Evolutionary conservation across 2,113 vertebrate genomes (phyloP), one percentile per base, ranked within the genome.

Genomic region (Brachypodius melanocephalos): DNA sequence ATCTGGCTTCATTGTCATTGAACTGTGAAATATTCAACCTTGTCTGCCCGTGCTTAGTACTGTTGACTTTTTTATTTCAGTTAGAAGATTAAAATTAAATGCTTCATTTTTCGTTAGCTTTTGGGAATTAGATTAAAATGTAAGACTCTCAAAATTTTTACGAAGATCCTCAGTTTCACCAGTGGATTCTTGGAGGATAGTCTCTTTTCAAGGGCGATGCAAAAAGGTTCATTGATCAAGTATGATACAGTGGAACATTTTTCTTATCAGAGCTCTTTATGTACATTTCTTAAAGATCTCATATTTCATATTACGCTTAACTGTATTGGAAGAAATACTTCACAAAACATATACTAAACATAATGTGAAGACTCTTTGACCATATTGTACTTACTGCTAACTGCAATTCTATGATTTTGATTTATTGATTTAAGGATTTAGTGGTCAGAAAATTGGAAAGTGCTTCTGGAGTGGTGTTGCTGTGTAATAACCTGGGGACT

Each of bases 51-150:
- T 98, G 98, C 98, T 98, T 99, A 98, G 98, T 98, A 97, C 96
- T 98, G 98, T 98, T 98, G 98, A 98, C 98, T 98, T 99, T 98
- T 99, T 99, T 98, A 98, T 99, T 98, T 99, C 99, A 94, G 98
- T 98, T 98, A 97, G 98, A 96, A 97, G 98, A 98, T 98, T 98
- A 98, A 98, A 98, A 99, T 99, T 98, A 98, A 98, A 99, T 98
- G 98, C 98, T 98, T 99, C 98, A 98, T 98, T 98, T 98, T 98
- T 98, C 95, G 86, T 98, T 98, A 98, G 98, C 98, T 99, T 98
- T 98, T 98, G 98, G 97, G 98, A 98, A 99, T 98, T 98, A 98
- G 98, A 99, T 98, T 98, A 97, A 97, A 98, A 98, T 98, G 98
- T 98, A 98, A 98, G 97, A 97, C 97, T 97, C 86, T 97, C 55